Evolutionary conservation across 1,140 invertebrate species (phyloP), one percentile per base, ranked within the genome.

Genomic region (Dendroctonus valens): DNA sequence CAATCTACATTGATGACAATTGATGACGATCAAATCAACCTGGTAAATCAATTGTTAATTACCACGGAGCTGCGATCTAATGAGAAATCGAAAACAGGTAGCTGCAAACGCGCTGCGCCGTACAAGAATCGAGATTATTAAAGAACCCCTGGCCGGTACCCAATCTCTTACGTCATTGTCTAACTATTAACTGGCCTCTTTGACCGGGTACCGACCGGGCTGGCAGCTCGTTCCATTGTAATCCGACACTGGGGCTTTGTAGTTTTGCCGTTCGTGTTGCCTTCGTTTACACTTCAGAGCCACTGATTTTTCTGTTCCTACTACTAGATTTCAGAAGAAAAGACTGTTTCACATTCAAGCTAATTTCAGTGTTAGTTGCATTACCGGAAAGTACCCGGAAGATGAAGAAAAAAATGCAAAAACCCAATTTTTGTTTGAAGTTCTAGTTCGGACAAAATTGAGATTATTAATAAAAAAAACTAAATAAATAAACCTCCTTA

Each of bases 101-200:
- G 64, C 64, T 26, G 26, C 26, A 26, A 26, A 26, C 41, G 37
- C 42, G 26, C n/a, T 38, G 37, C 59, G 49, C 46, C 58, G 14
- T 59, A 52, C 38, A 52, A 6, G 55, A 40, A 15, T 52, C 57
- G 55, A 59, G 54, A 59, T 65, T 26, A 26, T 26, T 65, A 52
- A 65, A 59, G 64, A 52, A 65, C 64, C 64, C 61, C 64, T 65
- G 55, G 64, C 64, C 59, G 64, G 64, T 65, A 52, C 64, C 44
- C 57, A 65, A 65, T 65, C 64, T 65, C 54, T 59, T 59, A 59
- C 54, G 64, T 65, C 64, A 65, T 65, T 65, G 64, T 65, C 42
- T 38, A 44, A 59, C 64, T 53, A 65, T 65, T 65, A 65, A 65
- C 57, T 59, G 11, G 39, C 9, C 15, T 44, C 64, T 65, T 65